Evolutionary conservation across 2,113 vertebrate species (phyloP), one percentile per base, ranked within the genome.

Genomic region (Benitochromis conjunctus): DNA sequence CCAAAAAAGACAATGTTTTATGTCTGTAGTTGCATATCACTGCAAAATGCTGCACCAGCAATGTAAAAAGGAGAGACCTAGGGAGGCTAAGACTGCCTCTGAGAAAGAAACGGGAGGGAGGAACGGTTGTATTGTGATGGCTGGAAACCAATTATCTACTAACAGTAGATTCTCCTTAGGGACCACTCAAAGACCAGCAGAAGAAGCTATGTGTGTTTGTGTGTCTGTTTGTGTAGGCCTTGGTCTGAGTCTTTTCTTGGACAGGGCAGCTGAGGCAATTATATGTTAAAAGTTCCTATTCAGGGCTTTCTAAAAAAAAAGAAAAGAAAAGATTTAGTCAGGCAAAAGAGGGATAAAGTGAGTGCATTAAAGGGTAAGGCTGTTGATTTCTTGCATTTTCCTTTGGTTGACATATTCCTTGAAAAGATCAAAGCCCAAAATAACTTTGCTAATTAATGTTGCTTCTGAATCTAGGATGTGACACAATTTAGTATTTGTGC

Each of bases 101-200:
- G 64, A 82, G 21, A 76, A 76, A 38, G 19, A 60, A 41, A 54
- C 9, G 11, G 19, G 48, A 62, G 26, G 46, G 34, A 76, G 69
- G 77, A 83, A 56, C 1, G 2, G 58, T 53, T 26, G 71, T 78
- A 82, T 85, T 88, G 80, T 91, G 62, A 88, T 86, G 79, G 86
- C 58, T 91, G 71, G 80, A 92, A 94, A 92, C 87, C 91, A 94
- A 91, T 93, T 92, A 91, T 93, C 83, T 87, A 34, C 89, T 85
- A 90, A 89, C 84, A 91, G 84, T 64, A 77, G 56, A 66, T 82
- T 76, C 46, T 83, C 83, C 83, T 82, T 10, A 43, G 88, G 86
- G 90, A 93, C 86, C 64, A 81, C 60, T 90, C 11, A 6, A 77
- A 88, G 24, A 87, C 57, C 64, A 85, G 85, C 43, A 24, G 41